Conservation (phyloP, 2,113 vertebrate genomes). For the Cyprinodon brontotheroides region DNA sequence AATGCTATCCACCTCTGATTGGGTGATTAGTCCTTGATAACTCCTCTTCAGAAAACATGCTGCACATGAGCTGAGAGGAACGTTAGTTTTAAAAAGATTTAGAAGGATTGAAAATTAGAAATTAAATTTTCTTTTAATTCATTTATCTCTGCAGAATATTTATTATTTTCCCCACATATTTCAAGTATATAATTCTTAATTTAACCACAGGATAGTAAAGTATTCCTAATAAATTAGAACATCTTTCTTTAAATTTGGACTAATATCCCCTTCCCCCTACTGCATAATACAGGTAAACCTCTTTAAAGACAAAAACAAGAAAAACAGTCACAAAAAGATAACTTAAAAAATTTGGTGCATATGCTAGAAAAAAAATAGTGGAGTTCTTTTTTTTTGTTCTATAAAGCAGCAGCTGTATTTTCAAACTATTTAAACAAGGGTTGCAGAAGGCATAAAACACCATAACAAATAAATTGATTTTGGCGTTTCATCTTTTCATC, state of each 20-base stretch:
- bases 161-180: background rate
- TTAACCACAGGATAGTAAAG: background rate
- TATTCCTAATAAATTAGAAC: background rate
- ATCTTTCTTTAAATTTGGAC: background rate
- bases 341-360: background rate
- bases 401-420: conserved; percentile 11
- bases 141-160: background rate
- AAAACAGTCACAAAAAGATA: background rate
- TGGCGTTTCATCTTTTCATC: too few relatives aligned
- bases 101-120: too few relatives aligned
- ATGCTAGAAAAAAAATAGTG: background rate
- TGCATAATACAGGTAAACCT: background rate
- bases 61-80: too few relatives aligned
- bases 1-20: too few relatives aligned
- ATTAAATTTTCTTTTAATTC: background rate
- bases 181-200: background rate
- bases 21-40: too few relatives aligned
- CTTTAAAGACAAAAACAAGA: background rate
- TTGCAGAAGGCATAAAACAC: background rate
- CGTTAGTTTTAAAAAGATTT: too few relatives aligned
- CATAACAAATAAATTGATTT: too few relatives aligned
- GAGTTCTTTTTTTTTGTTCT: background rate
- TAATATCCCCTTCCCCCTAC: background rate
- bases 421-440: background rate
- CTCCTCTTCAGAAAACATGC: too few relatives aligned